These are phyloP conservation scores for Atrina japonica DNA, from an alignment of 2,888 invertebrate genomes.

Conservation along the genomic window DNA sequence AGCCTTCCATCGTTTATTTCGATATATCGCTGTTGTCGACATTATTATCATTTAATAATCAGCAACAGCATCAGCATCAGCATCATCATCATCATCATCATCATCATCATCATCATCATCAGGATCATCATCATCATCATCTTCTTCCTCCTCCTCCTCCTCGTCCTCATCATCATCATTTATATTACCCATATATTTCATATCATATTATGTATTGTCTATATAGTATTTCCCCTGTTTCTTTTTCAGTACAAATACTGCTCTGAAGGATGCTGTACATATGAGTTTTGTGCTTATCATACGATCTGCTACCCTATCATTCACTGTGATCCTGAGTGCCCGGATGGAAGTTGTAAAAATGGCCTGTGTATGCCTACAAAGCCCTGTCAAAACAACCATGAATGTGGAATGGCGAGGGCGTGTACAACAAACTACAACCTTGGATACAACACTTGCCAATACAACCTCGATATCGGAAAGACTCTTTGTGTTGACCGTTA, in stretches of 20 bases:
- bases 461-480: constrained; percentile 74
- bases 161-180: too few relatives aligned
- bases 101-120: too few relatives aligned
- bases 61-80: too few relatives aligned
- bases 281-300: constrained; percentile 75
- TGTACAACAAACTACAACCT: constrained; percentile 75
- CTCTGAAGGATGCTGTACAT: constrained; percentile 73
- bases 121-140: too few relatives aligned
- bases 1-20: too few relatives aligned
- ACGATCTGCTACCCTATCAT: constrained; percentile 75
- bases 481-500: constrained; percentile 69
- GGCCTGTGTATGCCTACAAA: constrained; percentile 71
- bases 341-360: constrained; percentile 71
- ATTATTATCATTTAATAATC: too few relatives aligned
- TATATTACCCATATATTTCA: too few relatives aligned
- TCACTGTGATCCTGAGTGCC: constrained; percentile 71
- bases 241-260: constrained; percentile 74
- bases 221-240: too few relatives aligned
- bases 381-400: constrained; percentile 59
- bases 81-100: too few relatives aligned
- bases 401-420: constrained; percentile 62
- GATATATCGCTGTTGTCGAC: too few relatives aligned
- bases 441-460: constrained; percentile 75
- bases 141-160: too few relatives aligned
- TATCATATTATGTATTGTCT: too few relatives aligned